These are phyloP conservation scores for Phorcus lineatus DNA, from an alignment of 2,888 invertebrate genomes.

Conservation along the genomic window DNA sequence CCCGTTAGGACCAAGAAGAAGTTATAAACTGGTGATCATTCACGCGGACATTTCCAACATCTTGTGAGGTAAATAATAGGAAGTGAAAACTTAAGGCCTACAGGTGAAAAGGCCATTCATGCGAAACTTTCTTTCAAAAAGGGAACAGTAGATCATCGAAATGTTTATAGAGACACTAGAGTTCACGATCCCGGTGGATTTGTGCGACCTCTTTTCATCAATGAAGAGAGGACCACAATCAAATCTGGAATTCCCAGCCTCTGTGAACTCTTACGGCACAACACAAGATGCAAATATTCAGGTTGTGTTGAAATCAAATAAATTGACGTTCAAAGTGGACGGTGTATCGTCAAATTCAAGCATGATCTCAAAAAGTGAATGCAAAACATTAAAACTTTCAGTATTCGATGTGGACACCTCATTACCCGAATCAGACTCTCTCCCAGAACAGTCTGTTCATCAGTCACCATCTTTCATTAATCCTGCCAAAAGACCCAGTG, in stretches of 20 bases:
- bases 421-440: not conserved
- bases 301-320: not conserved
- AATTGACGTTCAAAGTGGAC: constrained; percentile 8
- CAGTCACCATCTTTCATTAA: not conserved
- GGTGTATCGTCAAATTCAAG: constrained; percentile 7
- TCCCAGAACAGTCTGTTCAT: not conserved
- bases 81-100: no score
- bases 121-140: no score
- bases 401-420: not conserved
- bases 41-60: no score
- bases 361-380: constrained; percentile 2
- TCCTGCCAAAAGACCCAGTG: not conserved
- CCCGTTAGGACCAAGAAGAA: no score
- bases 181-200: not conserved
- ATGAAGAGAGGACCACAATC: not conserved
- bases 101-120: no score
- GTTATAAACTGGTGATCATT: no score
- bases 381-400: not conserved
- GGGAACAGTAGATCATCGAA: not conserved
- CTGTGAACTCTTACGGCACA: not conserved
- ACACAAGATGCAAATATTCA: not conserved
- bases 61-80: no score
- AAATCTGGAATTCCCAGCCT: not conserved
- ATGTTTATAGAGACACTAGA: not conserved
- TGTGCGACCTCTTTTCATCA: not conserved